A percentile compares a stretch with the other conserved stretches of the same genome.
phyloP scores from a whole-genome alignment of 2,113 vertebrate species.

The Dromas ardeola region DNA sequence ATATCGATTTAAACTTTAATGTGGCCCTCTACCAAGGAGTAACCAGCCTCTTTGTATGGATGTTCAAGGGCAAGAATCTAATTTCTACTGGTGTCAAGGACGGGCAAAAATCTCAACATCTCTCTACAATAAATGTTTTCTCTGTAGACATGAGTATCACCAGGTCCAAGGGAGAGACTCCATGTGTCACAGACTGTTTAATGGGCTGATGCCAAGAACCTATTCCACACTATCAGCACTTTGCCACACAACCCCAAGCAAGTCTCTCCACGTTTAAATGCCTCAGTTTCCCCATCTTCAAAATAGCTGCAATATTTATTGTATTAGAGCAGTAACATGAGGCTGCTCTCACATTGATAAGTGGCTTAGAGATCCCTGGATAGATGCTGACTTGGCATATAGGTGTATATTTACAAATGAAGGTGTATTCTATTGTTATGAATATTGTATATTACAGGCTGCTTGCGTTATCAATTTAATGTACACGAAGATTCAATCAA shows the following conservation, averaged over 20 bases:
- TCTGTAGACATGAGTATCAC: not conserved
- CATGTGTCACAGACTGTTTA: not conserved
- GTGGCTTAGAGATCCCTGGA: not conserved
- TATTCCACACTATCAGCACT: not conserved
- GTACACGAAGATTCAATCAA: conserved; percentile 40
- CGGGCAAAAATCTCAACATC: not conserved
- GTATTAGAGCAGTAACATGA: not conserved
- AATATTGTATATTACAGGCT: conserved; percentile 27
- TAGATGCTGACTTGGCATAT: conserved; percentile 17
- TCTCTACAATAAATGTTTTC: not conserved
- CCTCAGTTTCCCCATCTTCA: not conserved
- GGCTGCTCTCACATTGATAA: not conserved
- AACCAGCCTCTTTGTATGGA: not conserved
- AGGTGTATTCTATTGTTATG: conserved; percentile 19
- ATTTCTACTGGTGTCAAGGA: not conserved
- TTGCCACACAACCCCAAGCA: not conserved
- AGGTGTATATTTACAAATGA: conserved; percentile 40
- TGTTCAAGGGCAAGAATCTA: conserved; percentile 15
- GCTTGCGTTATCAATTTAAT: conserved; percentile 52
- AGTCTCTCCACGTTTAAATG: not conserved
- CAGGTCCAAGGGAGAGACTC: not conserved
- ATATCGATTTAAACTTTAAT: conserved; percentile 15
- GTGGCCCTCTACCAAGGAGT: not conserved
- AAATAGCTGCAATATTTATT: not conserved
- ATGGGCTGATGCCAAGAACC: not conserved